Evolutionary conservation across 2,888 invertebrate species (phyloP).

Genomic region (Kryphioiulus occultus): DNA sequence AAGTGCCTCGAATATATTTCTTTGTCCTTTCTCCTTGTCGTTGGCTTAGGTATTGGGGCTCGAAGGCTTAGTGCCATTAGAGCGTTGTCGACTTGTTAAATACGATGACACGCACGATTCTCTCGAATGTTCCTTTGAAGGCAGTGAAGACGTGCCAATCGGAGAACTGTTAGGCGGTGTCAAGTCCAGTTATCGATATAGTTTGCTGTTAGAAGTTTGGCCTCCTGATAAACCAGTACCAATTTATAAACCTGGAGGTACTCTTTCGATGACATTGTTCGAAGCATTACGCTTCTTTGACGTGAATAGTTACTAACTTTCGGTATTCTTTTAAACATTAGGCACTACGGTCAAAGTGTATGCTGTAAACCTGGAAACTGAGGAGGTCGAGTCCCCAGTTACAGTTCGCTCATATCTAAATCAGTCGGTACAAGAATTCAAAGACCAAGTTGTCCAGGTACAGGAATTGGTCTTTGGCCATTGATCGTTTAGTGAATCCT

Average conservation of each 20-base stretch:
- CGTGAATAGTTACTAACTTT: neutral
- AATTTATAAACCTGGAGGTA: constrained; percentile 71
- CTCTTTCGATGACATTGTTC: neutral
- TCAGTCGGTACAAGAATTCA: constrained; percentile 69
- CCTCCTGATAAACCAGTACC: constrained; percentile 70
- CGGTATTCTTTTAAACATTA: constrained; percentile 57
- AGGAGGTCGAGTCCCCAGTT: constrained; percentile 70
- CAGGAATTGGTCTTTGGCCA: too few relatives aligned
- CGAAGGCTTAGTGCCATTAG: constrained; percentile 68
- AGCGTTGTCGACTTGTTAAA: constrained; percentile 75
- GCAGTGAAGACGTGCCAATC: constrained; percentile 66
- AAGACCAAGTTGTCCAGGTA: constrained; percentile 66
- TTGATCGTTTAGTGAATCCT: neutral
- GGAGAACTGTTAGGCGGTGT: constrained; percentile 65
- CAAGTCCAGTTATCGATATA: constrained; percentile 65
- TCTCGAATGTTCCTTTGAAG: constrained; percentile 74
- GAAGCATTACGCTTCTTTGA: too few relatives aligned
- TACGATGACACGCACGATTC: constrained; percentile 72
- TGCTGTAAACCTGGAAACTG: constrained; percentile 69
- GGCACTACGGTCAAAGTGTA: constrained; percentile 70
- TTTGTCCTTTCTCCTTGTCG: too few relatives aligned
- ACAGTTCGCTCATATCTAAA: constrained; percentile 69
- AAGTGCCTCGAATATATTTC: too few relatives aligned
- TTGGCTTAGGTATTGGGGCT: constrained; percentile 67
- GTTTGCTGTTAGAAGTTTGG: constrained; percentile 74